Conservation (phyloP, 2,113 vertebrate genomes). For the Serinus canaria region DNA sequence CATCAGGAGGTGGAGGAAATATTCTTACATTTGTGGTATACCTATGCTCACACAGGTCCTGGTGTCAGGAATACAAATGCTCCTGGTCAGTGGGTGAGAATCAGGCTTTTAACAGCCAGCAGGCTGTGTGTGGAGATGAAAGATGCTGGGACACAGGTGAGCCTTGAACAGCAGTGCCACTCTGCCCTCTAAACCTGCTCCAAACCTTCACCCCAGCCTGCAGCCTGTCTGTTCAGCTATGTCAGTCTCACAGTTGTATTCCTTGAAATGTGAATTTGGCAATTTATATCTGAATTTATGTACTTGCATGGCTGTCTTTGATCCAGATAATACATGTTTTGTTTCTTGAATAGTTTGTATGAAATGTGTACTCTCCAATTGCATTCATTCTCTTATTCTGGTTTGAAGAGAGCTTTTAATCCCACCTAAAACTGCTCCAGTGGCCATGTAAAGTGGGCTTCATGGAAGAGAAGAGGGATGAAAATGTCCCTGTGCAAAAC, state of each 20-base stretch:
- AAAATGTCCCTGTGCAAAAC: not conserved
- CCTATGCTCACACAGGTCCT: not conserved
- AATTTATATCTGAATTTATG: not conserved
- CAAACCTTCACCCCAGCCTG: not conserved
- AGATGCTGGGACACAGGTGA: not conserved
- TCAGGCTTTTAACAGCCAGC: not conserved
- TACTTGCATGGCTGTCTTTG: not conserved
- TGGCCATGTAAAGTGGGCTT: not conserved
- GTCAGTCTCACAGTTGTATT: rapidly evolving
- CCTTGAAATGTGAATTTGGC: not conserved
- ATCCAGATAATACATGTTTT: not conserved
- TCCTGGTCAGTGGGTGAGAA: not conserved
- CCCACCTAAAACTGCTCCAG: not conserved
- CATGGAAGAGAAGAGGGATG: not conserved
- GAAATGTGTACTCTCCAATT: not conserved
- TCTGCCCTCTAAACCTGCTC: not conserved
- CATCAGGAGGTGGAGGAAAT: not conserved
- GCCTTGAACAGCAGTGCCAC: not conserved
- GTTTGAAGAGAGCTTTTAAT: not conserved
- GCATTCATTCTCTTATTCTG: not conserved
- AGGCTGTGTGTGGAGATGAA: not conserved
- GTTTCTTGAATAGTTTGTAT: not conserved
- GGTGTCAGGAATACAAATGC: not conserved
- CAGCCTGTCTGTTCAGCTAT: not conserved
- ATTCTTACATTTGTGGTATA: not conserved